Evolutionary conservation across 2,113 vertebrate species (phyloP).

Genomic region (Tenrec ecaudatus): DNA sequence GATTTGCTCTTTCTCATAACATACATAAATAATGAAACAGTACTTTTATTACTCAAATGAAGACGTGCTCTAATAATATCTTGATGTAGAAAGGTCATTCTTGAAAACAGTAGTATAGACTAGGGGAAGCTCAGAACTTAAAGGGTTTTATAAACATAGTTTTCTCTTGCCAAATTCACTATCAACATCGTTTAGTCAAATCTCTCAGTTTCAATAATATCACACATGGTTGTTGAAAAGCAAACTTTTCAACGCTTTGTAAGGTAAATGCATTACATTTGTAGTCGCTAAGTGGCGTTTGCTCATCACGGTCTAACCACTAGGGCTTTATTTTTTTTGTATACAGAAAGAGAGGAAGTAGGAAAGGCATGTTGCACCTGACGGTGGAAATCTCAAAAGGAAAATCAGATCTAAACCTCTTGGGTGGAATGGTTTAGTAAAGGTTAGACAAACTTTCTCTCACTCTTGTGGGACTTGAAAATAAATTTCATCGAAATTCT

Average conservation of each 20-base stretch:
- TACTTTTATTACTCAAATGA: neutral
- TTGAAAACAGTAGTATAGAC: neutral
- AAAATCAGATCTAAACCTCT: constrained; percentile 58
- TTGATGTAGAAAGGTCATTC: neutral
- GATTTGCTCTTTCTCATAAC: constrained; percentile 6
- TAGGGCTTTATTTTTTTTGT: constrained; percentile 33
- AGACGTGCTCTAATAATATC: neutral
- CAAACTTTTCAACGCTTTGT: neutral
- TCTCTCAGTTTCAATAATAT: constrained; percentile 27
- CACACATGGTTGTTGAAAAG: neutral
- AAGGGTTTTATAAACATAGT: neutral
- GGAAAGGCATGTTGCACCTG: constrained; percentile 35
- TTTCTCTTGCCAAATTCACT: constrained; percentile 38
- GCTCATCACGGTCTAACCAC: constrained; percentile 36
- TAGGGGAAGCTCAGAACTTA: neutral
- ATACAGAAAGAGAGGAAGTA: neutral
- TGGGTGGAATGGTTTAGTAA: constrained; percentile 68
- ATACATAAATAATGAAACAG: neutral
- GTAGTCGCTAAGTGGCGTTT: constrained; percentile 64
- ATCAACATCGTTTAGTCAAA: constrained; percentile 39
- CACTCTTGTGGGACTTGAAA: constrained; percentile 70
- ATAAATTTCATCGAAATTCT: constrained; percentile 78
- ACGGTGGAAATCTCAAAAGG: constrained; percentile 52
- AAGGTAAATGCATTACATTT: constrained; percentile 1
- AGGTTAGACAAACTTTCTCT: constrained; percentile 77